Evolutionary conservation across 2,888 invertebrate genomes (phyloP).

Genomic region (Heteromurus nitidus): DNA sequence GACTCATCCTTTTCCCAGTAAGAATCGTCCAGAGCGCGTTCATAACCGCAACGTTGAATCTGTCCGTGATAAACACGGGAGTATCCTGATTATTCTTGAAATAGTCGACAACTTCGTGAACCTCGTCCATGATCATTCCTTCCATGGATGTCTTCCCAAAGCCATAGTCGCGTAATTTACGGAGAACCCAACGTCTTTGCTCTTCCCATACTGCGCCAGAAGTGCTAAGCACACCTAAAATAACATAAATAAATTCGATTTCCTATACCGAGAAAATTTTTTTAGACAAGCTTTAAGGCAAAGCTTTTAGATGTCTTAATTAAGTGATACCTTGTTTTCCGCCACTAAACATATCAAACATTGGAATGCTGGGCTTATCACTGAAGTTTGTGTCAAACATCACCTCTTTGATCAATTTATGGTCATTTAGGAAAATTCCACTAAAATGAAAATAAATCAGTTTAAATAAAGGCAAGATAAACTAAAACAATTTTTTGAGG

Average conservation of each 20-base stretch:
- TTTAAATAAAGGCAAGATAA: not conserved
- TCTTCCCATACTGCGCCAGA: slow-evolving; percentile 30
- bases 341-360: slow-evolving; percentile 23
- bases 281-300: not conserved
- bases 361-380: not conserved
- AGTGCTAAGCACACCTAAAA: slow-evolving; percentile 1
- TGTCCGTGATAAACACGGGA: not conserved
- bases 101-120: slow-evolving; percentile 19
- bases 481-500: not conserved
- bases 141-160: slow-evolving; percentile 45
- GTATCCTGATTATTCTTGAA: not conserved
- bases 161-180: slow-evolving; percentile 37
- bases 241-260: not conserved
- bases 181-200: slow-evolving; percentile 29
- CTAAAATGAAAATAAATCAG: slow-evolving; percentile 2
- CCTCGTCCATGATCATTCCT: slow-evolving; percentile 46
- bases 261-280: not conserved
- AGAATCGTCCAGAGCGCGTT: slow-evolving; percentile 36
- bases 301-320: not conserved
- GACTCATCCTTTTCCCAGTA: slow-evolving; percentile 18
- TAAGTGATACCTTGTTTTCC: slow-evolving; percentile 22
- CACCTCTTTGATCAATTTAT: slow-evolving; percentile 30
- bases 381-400: slow-evolving; percentile 8
- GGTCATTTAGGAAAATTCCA: slow-evolving; percentile 21
- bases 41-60: slow-evolving; percentile 15